Base-by-base conservation (phyloP, 2,113 vertebrate genomes). In the Triplophysa tibetana region DNA sequence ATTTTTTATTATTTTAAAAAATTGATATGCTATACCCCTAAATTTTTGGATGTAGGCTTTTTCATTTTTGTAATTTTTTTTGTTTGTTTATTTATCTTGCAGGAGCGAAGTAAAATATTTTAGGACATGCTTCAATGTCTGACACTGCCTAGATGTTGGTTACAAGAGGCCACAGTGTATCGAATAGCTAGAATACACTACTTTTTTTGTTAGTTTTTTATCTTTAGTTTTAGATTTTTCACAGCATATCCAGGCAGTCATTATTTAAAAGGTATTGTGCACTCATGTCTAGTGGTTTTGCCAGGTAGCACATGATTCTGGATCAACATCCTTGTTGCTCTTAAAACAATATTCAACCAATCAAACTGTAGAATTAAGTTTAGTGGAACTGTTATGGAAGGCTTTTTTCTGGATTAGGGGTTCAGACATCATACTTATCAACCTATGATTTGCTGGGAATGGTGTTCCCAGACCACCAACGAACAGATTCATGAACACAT, bases 21-120 rank as follows among this genome's bases (percentile, higher is more conserved):
- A 64, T 78, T 85, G 83, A 38, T 83, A 80, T 75, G 72, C 83
- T 89, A 33, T 65, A 81, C 84, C 70, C 76, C 88, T 88, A 89
- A 88, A 87, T 86, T 78, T 54, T 33, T 24, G 33, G n/a, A n/a
- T 45, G 33, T 45, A 43, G 41, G 3, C 29, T 29, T 7, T 8
- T 38, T 38, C 33, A 38, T 45, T 45, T 45, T 12, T 12, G 43
- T 45, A 12, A 12, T 2, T 56, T n/a, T 19, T 70, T 1, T 19
- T 10, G 54, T 16, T 9, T 11, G 10, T 89, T 82, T 45, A 3
- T 29, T 87, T 70, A 87, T 83, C 78, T 75, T 76, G 69, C 85
- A 70, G 80, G 63, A 58, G 45, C 58, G 60, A 75, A 82, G 70
- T 73, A 81, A 78, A 79, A 29, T 74, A 81, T 9, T 12, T 12